A percentile compares a stretch with the other conserved stretches of the same genome.
These are phyloP conservation scores for Pica pica DNA, from an alignment of 2,113 vertebrate species.

Conservation along the genomic window DNA sequence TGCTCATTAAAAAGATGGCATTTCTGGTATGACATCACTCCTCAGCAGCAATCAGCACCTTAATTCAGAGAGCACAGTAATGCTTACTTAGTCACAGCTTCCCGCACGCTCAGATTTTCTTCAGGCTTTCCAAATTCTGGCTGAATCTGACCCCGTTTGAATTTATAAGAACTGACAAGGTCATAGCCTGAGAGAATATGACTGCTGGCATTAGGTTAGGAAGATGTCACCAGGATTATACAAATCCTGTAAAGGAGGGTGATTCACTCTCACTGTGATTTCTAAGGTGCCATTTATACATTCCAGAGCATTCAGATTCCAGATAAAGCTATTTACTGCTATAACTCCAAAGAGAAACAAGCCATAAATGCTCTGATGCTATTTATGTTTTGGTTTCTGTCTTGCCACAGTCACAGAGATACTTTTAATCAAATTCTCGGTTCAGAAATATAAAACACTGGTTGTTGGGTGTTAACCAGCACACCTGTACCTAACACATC, in stretches of 20 bases:
- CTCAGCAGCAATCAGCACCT: background rate
- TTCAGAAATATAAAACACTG: accelerated
- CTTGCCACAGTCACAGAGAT: background rate
- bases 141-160: background rate
- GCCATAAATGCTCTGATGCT: background rate
- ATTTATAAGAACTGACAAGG: conserved; percentile 28
- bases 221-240: conserved; percentile 49
- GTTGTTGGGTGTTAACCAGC: background rate
- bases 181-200: conserved; percentile 5
- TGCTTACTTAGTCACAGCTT: background rate
- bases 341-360: background rate
- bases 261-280: conserved; percentile 1
- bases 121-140: background rate
- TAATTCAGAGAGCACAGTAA: background rate
- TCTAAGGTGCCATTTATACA: background rate
- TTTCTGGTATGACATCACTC: background rate
- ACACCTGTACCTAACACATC: background rate
- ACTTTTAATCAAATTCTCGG: background rate
- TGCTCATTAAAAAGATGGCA: background rate
- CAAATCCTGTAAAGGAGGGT: background rate
- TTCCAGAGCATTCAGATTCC: background rate
- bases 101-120: background rate
- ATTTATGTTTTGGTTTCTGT: background rate
- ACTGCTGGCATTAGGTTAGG: conserved; percentile 49
- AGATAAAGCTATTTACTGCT: background rate